Evolutionary conservation across 2,113 vertebrate species (phyloP).

Genomic region (Suricata suricatta): DNA sequence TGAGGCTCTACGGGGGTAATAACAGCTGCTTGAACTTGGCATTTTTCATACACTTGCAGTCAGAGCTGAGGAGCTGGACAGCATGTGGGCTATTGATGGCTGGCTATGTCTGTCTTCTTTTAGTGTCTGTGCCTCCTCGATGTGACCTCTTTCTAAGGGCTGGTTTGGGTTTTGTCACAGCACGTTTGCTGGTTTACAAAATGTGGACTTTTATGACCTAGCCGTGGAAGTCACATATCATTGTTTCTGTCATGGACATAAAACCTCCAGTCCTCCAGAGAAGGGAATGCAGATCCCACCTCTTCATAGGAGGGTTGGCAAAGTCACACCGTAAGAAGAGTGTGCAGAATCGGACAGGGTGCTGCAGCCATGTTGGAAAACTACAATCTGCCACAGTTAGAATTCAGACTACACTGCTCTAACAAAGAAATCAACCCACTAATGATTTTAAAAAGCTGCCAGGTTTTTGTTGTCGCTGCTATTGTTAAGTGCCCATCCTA

Average conservation of each 20-base stretch:
- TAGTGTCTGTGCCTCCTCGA: fast-evolving
- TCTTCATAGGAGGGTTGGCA: neutral
- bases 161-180: neutral
- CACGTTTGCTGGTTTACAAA: neutral
- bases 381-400: neutral
- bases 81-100: neutral
- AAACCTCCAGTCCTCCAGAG: neutral
- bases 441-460: neutral
- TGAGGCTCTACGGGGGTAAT: neutral
- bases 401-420: neutral
- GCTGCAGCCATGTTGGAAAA: neutral
- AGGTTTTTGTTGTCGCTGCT: neutral
- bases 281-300: neutral
- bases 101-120: neutral
- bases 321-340: neutral
- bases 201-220: neutral
- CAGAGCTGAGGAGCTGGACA: neutral
- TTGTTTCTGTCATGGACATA: neutral
- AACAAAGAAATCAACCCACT: neutral
- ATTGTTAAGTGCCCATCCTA: neutral
- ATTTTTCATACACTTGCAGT: neutral
- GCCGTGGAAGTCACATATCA: neutral
- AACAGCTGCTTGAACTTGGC: neutral
- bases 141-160: neutral
- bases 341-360: neutral